These are phyloP conservation scores for Hycleus cichorii DNA, from an alignment of 1,140 invertebrate genomes.

Conservation along the genomic window DNA sequence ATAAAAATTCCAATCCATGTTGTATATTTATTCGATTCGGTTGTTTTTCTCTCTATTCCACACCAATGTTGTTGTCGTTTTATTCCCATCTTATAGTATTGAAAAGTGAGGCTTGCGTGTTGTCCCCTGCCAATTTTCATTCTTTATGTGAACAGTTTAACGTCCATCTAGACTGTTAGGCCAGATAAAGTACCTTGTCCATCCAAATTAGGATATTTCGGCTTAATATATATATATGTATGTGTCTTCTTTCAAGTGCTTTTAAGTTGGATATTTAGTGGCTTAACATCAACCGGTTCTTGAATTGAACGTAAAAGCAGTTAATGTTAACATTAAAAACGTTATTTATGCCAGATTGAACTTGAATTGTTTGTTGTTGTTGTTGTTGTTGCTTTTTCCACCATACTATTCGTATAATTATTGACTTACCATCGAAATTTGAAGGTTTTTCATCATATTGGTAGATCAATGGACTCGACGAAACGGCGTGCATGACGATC, in stretches of 20 bases:
- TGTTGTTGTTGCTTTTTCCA: conserved; percentile 7
- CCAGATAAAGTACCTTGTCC: conserved; percentile 28
- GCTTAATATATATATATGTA: conserved; percentile 19
- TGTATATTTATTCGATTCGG: too few species aligned
- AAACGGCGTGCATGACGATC: conserved; percentile 13
- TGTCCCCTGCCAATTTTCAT: too few species aligned
- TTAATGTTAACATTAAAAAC: conserved; percentile 36
- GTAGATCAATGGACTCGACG: not conserved
- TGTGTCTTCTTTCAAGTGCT: too few species aligned
- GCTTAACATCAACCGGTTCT: conserved; percentile 33
- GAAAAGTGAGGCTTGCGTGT: too few species aligned
- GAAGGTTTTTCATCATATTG: not conserved
- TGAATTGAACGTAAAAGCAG: conserved; percentile 27
- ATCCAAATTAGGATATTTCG: conserved; percentile 35
- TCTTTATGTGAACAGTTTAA: conserved; percentile 17
- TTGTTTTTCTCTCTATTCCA: too few species aligned
- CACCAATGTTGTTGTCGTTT: too few species aligned
- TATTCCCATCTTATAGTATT: too few species aligned
- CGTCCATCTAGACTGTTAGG: conserved; percentile 17
- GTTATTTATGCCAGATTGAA: conserved; percentile 35
- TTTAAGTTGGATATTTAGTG: conserved; percentile 30
- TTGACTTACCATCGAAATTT: not conserved
- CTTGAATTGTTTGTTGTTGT: conserved; percentile 27
- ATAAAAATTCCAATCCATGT: too few species aligned
- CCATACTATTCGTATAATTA: not conserved